A percentile compares a stretch with the other conserved stretches of the same genome.
phyloP scores from a whole-genome alignment of 2,797 vertebrate species.

The Echeneis naucrates region DNA sequence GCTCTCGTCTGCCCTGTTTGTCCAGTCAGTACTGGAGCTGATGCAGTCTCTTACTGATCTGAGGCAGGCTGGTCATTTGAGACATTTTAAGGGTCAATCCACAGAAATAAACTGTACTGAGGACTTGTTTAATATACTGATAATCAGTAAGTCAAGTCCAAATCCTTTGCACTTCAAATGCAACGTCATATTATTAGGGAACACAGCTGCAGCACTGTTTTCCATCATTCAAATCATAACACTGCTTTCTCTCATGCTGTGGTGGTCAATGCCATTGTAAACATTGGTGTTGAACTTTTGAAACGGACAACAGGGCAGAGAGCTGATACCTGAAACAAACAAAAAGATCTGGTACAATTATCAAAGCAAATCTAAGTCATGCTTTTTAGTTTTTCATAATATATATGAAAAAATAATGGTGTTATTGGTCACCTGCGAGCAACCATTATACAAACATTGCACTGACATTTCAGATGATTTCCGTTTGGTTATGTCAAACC shows the following conservation, averaged over 20 bases:
- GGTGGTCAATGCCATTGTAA: neutral
- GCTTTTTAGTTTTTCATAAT: neutral
- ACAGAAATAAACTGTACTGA: slow-evolving; percentile 4
- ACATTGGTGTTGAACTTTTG: neutral
- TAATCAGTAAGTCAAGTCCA: neutral
- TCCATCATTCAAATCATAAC: neutral
- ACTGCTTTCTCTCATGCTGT: neutral
- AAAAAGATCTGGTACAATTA: neutral
- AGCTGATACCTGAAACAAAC: slow-evolving; percentile 1
- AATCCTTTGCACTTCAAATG: neutral
- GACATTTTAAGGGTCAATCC: neutral
- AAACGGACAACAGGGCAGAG: neutral
- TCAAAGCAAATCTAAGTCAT: slow-evolving; percentile 16
- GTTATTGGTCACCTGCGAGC: slow-evolving; percentile 27
- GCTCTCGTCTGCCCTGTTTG: slow-evolving; percentile 20
- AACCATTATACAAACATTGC: slow-evolving; percentile 47
- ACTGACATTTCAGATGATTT: slow-evolving; percentile 50
- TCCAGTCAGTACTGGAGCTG: slow-evolving; percentile 6
- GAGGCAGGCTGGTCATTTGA: neutral
- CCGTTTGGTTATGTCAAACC: slow-evolving; percentile 20
- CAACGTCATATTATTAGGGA: neutral
- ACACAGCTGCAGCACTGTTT: neutral
- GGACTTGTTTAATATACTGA: neutral
- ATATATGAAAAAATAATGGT: slow-evolving; percentile 7
- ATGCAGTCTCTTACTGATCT: slow-evolving; percentile 5